Base-by-base conservation (phyloP, 2,888 invertebrate species). In the Dynastes tityus region DNA sequence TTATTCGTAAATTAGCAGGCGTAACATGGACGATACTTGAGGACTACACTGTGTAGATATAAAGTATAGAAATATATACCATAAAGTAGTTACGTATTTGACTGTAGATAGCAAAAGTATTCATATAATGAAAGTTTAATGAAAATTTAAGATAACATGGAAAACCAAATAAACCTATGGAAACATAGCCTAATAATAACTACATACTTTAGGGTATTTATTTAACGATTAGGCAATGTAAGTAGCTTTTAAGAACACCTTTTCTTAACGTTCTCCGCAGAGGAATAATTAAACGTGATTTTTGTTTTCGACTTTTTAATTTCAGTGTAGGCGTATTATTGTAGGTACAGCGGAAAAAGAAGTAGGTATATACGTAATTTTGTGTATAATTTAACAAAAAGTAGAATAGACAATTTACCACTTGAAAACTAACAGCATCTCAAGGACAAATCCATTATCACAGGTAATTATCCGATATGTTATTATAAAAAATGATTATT, bases 201-300 rank as follows among this genome's bases (percentile, higher is more conserved):
- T 79, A 78, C 74, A 78, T 67, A 70, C 78, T 79, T 70, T 75
- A 70, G 71, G 80, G 82, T 78, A 82, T 81, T 83, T 83, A 83
- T 82, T 82, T 82, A 83, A 81, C 82, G 82, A 83, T 83, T 83
- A 83, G 82, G 76, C 65, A 76, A 76, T 78, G 67, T 82, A 82
- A 82, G 80, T 79, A 76, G 79, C 79, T 81, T 82, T 81, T 82
- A 82, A 82, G 74, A 82, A 81, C 81, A 80, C 80, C 81, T 80
- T 70, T 81, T 76, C 80, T 78, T 80, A 77, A 80, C 78, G 80
- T 67, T 79, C 53, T 55, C n/a, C 29, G 78, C 63, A 68, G 68
- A 76, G 80, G 78, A 80, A 81, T 79, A 82, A 81, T 82, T 81
- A 82, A 80, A 74, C 74, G 61, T 81, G 80, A 82, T 81, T 79